Base-by-base conservation (phyloP, 2,888 invertebrate species). In the Mesorhabditis sp. region DNA sequence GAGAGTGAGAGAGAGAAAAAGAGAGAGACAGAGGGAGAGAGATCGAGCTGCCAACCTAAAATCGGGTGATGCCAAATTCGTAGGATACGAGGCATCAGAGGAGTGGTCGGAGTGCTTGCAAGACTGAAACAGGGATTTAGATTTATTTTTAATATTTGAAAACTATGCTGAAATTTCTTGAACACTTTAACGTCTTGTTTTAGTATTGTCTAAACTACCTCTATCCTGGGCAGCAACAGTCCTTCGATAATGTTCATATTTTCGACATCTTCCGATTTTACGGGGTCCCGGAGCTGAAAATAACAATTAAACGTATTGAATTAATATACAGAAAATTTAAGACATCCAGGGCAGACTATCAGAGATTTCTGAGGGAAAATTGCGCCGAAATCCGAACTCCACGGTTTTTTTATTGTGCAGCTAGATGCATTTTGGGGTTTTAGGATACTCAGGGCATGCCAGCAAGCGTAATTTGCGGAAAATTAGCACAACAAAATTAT, bases 261-360 rank as follows among this genome's bases (percentile, higher is more conserved):
- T n/a, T 50, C 58, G 58, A n/a, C 7, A 13, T 50, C 58, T 10
- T 50, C 58, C n/a, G 58, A 10, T 50, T 50, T 50, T n/a, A 50
- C 58, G 7, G n/a, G 58, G 58, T 50, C 58, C n/a, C 58, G 58
- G n/a, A 50, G 58, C 58, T 50, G n/a, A n/a, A 50, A 50, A 50
- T 28, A 1, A 13, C 1, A 50, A 50, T 10, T 50, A 2, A 50
- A 50, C n/a, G n/a, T 2, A 28, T 28, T 28, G 28, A 28, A 28
- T 28, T 28, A 28, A n/a, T n/a, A n/a, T n/a, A n/a, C n/a, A n/a
- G n/a, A n/a, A n/a, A n/a, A n/a, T n/a, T n/a, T n/a, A n/a, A n/a
- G n/a, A n/a, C n/a, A n/a, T n/a, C n/a, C 28, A 28, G 28, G 28
- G 28, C 28, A 28, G 28, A 2, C 28, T 28, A 28, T 1, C 28